phyloP scores from a whole-genome alignment of 2,797 vertebrate species.

The Novumbra hubbsi region DNA sequence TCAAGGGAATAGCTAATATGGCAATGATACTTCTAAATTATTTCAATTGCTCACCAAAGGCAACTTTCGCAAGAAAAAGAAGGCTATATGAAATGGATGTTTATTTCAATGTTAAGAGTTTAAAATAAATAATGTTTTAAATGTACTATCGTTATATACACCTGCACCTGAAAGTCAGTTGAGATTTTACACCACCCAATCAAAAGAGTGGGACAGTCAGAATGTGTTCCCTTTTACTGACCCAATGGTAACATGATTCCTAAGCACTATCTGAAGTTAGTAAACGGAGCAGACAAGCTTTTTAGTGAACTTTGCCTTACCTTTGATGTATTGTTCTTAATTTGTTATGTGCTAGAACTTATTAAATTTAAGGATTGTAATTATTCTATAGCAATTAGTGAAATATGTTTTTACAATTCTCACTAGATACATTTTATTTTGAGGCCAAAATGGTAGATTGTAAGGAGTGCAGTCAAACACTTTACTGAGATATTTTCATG shows the following conservation, averaged over 20 bases:
- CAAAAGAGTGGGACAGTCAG: conserved; percentile 52
- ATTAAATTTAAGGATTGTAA: conserved; percentile 48
- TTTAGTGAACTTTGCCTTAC: conserved; percentile 71
- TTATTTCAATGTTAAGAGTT: conserved; percentile 32
- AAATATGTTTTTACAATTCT: conserved; percentile 44
- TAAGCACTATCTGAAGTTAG: conserved; percentile 66
- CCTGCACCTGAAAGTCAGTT: conserved; percentile 37
- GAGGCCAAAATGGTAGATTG: conserved; percentile 43
- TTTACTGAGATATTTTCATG: conserved; percentile 31
- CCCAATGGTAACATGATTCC: conserved; percentile 56
- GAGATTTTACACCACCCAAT: conserved; percentile 38
- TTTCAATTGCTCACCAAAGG: conserved; percentile 43
- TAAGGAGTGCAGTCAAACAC: conserved; percentile 29
- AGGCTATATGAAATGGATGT: conserved; percentile 25
- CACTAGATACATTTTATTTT: conserved; percentile 33
- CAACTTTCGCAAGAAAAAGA: conserved; percentile 20
- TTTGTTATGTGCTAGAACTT: conserved; percentile 55
- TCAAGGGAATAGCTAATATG: conserved; percentile 29
- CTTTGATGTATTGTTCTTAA: conserved; percentile 55
- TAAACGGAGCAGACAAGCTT: conserved; percentile 54
- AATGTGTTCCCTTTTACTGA: conserved; percentile 61
- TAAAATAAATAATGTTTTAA: conserved; percentile 17
- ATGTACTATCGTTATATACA: conserved; percentile 35
- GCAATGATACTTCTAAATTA: conserved; percentile 40
- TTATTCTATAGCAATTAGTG: conserved; percentile 48